Base-by-base conservation (phyloP, 2,797 vertebrate species). In the Anableps anableps region DNA sequence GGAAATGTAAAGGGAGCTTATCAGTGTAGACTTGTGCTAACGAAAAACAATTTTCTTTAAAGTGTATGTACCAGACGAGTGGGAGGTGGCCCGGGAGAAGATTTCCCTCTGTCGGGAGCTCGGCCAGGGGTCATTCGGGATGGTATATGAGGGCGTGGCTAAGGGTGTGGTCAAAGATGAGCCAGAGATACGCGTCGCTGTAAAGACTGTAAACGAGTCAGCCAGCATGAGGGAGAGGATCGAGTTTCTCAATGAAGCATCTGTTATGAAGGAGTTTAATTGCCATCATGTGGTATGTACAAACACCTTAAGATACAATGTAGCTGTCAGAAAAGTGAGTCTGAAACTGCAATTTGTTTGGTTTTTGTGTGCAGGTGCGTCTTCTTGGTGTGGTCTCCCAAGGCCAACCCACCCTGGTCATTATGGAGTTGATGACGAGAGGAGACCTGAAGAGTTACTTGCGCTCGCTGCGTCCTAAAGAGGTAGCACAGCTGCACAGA, bases 201-300 rank as follows among this genome's bases (percentile, higher is more conserved):
- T 99, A 78, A 99, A 99, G 93, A 99, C 99, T 0, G 99, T 99
- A 66, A 99, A 99, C 0, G 98, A 99, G 93, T 96, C 97, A 0
- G 98, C 99, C 8, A 99, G 97, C 95, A 98, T 99, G 97, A 96
- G 97, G 0, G 99, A 99, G 88, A 96, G 98, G 79, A 99, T 99
- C 0, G 98, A 99, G 92, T 99, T 99, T 86, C 96, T 99, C 80
- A 99, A 99, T 0, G 99, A 99, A 90, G 98, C 99, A 1, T 99
- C 99, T 0, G 99, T 99, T 91, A 99, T 99, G 99, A 99, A 99
- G 94, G 98, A 99, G 94, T 99, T 99, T 93, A 99, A 99, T 89
- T 99, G 99, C 90, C 99, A 99, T 93, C 99, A 99, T 0, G 99
- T 99, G 96, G 99, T 99, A 92, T 89, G 96, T 88, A 41, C 55